phyloP scores from a whole-genome alignment of 2,797 vertebrate genomes.

The Antrozous pallidus region DNA sequence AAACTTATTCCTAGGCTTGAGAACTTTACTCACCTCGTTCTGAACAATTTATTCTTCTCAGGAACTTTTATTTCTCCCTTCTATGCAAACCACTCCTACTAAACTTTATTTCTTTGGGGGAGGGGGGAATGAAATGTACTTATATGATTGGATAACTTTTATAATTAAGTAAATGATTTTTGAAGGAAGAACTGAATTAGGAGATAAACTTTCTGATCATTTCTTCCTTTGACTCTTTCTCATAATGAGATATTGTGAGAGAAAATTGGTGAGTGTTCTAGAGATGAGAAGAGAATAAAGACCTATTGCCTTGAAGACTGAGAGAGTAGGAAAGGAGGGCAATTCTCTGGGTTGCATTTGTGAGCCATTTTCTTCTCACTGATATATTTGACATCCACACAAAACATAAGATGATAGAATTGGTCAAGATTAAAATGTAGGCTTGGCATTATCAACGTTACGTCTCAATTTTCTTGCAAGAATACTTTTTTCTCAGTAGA shows the following conservation, averaged over 20 bases:
- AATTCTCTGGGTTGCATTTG: neutral
- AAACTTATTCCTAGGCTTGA: neutral
- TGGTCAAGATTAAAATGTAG: slow-evolving; percentile 1
- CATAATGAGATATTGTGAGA: neutral
- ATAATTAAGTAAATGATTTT: slow-evolving; percentile 8
- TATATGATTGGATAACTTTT: neutral
- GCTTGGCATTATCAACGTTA: slow-evolving; percentile 49
- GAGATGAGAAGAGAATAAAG: neutral
- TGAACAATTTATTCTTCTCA: neutral
- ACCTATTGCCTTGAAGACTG: neutral
- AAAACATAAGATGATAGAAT: slow-evolving; percentile 50
- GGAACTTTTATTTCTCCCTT: neutral
- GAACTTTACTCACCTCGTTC: neutral
- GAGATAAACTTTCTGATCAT: neutral
- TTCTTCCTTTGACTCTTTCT: neutral
- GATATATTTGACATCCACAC: slow-evolving; percentile 44
- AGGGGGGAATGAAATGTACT: neutral
- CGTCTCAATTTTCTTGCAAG: slow-evolving; percentile 47
- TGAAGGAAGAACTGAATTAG: slow-evolving; percentile 25
- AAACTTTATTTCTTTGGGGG: neutral
- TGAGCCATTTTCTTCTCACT: slow-evolving; percentile 12
- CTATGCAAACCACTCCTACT: neutral
- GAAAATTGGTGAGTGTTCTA: neutral
- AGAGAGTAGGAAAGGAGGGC: neutral
- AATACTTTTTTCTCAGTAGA: slow-evolving; percentile 45